Percentiles rank a stretch among this genome's conserved stretches.
Evolutionary conservation across 2,113 vertebrate species (phyloP).

Genomic region (Chinchilla lanigera): DNA sequence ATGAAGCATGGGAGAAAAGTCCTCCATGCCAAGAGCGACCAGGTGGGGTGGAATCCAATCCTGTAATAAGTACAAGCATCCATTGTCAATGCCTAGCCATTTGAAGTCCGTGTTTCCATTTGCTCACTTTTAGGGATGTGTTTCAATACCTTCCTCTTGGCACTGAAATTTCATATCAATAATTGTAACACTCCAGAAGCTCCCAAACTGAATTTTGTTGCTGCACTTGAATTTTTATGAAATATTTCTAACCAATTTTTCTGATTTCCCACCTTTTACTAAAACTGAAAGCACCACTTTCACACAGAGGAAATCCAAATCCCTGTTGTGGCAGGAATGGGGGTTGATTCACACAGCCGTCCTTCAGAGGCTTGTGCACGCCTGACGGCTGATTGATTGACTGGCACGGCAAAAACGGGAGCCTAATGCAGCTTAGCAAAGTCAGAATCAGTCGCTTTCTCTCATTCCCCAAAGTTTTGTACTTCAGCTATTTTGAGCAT

Average conservation of each 20-base stretch:
- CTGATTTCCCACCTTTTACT: background rate
- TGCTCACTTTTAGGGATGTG: background rate
- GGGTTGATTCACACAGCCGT: background rate
- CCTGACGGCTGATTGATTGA: background rate
- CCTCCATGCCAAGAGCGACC: background rate
- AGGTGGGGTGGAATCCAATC: background rate
- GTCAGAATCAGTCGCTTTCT: background rate
- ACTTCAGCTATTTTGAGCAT: background rate
- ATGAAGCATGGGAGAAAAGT: no score
- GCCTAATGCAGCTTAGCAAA: background rate
- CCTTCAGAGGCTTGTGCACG: background rate
- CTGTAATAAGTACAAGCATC: background rate
- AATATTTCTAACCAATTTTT: background rate
- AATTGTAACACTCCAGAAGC: background rate
- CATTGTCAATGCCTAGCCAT: background rate
- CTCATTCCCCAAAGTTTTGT: background rate
- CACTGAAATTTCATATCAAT: background rate
- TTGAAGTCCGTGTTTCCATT: background rate
- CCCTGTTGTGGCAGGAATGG: no score
- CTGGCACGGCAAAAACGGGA: no score
- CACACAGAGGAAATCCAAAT: background rate
- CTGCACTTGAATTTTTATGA: background rate
- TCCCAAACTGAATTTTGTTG: background rate
- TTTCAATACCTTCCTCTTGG: background rate
- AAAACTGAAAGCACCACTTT: background rate